These are phyloP conservation scores for Pissodes strobi DNA, from an alignment of 1,140 invertebrate genomes.

Conservation along the genomic window DNA sequence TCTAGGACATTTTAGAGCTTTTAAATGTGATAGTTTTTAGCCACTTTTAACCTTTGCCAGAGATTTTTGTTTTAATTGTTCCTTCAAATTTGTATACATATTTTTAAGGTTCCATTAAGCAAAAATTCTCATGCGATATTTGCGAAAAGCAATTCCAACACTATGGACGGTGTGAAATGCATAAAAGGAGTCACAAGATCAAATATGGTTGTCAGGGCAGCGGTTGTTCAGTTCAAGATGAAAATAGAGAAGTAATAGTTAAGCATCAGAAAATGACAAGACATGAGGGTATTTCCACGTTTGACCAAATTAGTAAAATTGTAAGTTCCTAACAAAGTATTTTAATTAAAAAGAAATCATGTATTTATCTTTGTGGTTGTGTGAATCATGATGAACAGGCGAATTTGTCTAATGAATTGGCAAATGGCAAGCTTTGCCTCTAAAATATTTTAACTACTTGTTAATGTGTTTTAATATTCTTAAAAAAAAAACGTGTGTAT, in stretches of 20 bases:
- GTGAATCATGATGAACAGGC: constrained; percentile 29
- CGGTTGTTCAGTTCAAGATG: constrained; percentile 58
- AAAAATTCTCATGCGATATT: constrained; percentile 60
- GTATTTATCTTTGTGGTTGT: background rate
- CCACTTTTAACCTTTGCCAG: no score
- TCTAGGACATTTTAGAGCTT: no score
- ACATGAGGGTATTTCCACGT: constrained; percentile 57
- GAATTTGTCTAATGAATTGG: no score
- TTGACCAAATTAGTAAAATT: constrained; percentile 21
- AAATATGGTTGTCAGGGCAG: constrained; percentile 58
- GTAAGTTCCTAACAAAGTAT: background rate
- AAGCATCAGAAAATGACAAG: constrained; percentile 60
- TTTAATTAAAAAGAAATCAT: background rate
- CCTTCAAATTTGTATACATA: no score
- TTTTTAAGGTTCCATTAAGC: no score
- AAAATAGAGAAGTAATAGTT: constrained; percentile 56
- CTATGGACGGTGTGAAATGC: constrained; percentile 56
- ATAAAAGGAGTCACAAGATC: constrained; percentile 56
- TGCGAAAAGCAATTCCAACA: constrained; percentile 62
- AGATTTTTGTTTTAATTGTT: no score
- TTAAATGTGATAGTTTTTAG: no score
- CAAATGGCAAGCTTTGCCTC: no score
- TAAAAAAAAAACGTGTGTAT: no score
- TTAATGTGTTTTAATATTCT: no score
- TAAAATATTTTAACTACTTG: no score